Evolutionary conservation across 1,140 invertebrate species (phyloP).

Genomic region (Lasioglossum albipes): DNA sequence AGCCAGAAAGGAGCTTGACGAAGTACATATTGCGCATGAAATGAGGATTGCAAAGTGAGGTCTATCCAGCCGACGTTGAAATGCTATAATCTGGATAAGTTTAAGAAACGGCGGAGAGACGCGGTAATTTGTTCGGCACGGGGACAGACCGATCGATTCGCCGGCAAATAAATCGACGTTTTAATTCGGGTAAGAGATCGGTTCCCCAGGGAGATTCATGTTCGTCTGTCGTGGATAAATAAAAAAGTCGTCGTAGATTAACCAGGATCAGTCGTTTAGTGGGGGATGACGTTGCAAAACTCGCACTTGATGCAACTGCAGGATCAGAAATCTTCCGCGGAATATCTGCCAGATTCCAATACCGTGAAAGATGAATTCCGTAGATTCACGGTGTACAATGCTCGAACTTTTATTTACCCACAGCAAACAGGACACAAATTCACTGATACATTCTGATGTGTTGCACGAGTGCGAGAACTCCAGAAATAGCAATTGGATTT

Average conservation of each 20-base stretch:
- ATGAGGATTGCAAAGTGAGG: no score
- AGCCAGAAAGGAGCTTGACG: no score
- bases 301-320: background rate
- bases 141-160: no score
- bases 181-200: background rate
- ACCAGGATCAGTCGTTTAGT: background rate
- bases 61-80: no score
- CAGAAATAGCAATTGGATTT: no score
- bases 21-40: no score
- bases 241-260: background rate
- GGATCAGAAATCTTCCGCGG: background rate
- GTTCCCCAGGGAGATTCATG: background rate
- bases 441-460: background rate
- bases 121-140: no score
- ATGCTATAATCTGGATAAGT: no score
- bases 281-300: background rate
- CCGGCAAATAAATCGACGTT: background rate
- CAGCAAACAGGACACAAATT: background rate
- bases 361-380: background rate
- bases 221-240: background rate
- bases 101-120: no score
- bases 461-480: background rate
- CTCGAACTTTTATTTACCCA: background rate
- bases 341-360: background rate
- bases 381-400: background rate